phyloP scores from a whole-genome alignment of 2,888 invertebrate genomes.

The Listrodromus nycthemerus region DNA sequence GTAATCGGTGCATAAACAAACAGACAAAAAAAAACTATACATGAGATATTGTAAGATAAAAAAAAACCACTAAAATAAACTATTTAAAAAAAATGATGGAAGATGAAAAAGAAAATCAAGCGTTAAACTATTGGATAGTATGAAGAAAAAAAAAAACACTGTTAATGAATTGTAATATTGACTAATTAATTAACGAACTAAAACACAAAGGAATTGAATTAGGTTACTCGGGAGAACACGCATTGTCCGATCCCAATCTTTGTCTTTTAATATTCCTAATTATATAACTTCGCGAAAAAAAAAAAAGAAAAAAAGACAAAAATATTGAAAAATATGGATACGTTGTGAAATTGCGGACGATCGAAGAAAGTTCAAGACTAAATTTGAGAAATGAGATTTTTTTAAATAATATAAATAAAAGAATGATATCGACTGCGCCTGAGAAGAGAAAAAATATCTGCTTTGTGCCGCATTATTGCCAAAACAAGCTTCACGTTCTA shows the following conservation, averaged over 20 bases:
- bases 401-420: slow-evolving; percentile 32
- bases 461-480: slow-evolving; percentile 47
- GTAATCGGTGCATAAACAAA: slow-evolving; percentile 59
- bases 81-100: slow-evolving; percentile 65
- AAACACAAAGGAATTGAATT: slow-evolving; percentile 84
- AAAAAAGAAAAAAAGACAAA: slow-evolving; percentile 26
- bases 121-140: slow-evolving; percentile 78
- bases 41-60: slow-evolving; percentile 75
- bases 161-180: slow-evolving; percentile 82
- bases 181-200: slow-evolving; percentile 81
- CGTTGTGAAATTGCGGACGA: slow-evolving; percentile 36
- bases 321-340: slow-evolving; percentile 22
- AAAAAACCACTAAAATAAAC: slow-evolving; percentile 71
- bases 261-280: slow-evolving; percentile 78
- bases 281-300: slow-evolving; percentile 60
- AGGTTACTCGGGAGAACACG: slow-evolving; percentile 80
- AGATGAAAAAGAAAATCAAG: slow-evolving; percentile 68
- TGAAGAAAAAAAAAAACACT: slow-evolving; percentile 71
- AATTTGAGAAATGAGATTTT: slow-evolving; percentile 46
- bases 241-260: slow-evolving; percentile 78
- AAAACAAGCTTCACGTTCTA: slow-evolving; percentile 29
- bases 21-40: slow-evolving; percentile 51
- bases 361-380: slow-evolving; percentile 36
- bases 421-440: slow-evolving; percentile 38
- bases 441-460: slow-evolving; percentile 42